These are phyloP conservation scores for Hypothenemus hampei DNA, from an alignment of 1,140 invertebrate species.

Conservation along the genomic window DNA sequence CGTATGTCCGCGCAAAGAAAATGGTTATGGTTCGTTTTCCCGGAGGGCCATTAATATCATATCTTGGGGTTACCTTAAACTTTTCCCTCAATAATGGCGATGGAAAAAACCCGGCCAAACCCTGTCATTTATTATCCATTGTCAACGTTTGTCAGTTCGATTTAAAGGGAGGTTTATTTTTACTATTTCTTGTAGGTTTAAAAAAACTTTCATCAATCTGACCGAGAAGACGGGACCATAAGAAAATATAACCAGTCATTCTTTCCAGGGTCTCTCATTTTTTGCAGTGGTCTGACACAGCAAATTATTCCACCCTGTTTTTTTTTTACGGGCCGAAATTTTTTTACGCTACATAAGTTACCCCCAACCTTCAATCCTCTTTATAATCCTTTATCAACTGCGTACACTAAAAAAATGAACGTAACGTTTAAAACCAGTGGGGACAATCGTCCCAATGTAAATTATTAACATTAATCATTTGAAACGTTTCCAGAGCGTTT, in stretches of 20 bases:
- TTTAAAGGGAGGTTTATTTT: conserved; percentile 39
- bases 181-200: conserved; percentile 39
- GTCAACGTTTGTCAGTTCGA: conserved; percentile 38
- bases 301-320: conserved; percentile 29
- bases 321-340: conserved; percentile 31
- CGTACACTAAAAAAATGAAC: neutral
- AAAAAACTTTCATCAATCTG: conserved; percentile 40
- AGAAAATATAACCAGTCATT: conserved; percentile 39
- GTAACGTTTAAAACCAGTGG: neutral
- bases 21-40: too few species aligned
- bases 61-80: conserved; percentile 23
- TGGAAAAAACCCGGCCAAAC: conserved; percentile 21
- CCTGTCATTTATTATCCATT: conserved; percentile 39
- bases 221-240: conserved; percentile 24
- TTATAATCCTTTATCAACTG: neutral
- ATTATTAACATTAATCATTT: conserved; percentile 9
- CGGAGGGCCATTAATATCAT: conserved; percentile 20
- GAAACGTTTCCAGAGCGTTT: neutral
- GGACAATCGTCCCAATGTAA: neutral
- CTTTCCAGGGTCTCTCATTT: conserved; percentile 25
- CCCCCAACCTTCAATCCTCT: conserved; percentile 11
- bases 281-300: conserved; percentile 34
- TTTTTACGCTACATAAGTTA: conserved; percentile 34
- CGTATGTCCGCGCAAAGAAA: too few species aligned
- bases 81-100: conserved; percentile 15